Percentiles rank a stretch among this genome's conserved stretches.
Conservation (phyloP, 2,888 invertebrate genomes). For the Plebejus argus region DNA sequence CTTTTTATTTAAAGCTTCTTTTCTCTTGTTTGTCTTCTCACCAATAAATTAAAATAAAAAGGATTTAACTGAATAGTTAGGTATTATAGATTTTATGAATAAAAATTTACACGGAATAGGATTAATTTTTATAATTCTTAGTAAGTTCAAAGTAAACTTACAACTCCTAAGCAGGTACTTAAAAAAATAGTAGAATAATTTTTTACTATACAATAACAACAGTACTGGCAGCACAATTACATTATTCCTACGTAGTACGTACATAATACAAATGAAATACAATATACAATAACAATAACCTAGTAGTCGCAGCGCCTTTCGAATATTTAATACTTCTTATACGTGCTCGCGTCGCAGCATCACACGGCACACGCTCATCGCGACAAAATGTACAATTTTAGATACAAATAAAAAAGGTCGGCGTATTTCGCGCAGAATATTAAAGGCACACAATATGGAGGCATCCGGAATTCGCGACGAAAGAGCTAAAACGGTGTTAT, state of each 20-base stretch:
- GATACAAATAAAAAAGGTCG: conserved; percentile 81
- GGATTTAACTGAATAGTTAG: not conserved
- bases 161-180: not conserved
- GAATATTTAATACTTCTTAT: conserved; percentile 9
- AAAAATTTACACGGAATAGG: not conserved
- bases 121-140: not conserved
- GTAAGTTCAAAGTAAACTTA: not conserved
- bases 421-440: conserved; percentile 78
- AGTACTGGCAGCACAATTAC: not conserved
- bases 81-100: not conserved
- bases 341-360: conserved; percentile 7
- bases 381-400: conserved; percentile 81
- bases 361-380: conserved; percentile 68
- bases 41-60: not conserved
- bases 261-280: not conserved
- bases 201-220: not conserved
- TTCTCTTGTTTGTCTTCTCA: not conserved
- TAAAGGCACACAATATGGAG: conserved; percentile 79
- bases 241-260: not conserved
- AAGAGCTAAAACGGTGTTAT: conserved; percentile 79
- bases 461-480: conserved; percentile 78
- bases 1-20: not conserved
- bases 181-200: not conserved
- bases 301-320: not conserved
- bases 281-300: not conserved